Base-by-base conservation (phyloP, 2,888 invertebrate genomes). In the Rhagonycha lutea region DNA sequence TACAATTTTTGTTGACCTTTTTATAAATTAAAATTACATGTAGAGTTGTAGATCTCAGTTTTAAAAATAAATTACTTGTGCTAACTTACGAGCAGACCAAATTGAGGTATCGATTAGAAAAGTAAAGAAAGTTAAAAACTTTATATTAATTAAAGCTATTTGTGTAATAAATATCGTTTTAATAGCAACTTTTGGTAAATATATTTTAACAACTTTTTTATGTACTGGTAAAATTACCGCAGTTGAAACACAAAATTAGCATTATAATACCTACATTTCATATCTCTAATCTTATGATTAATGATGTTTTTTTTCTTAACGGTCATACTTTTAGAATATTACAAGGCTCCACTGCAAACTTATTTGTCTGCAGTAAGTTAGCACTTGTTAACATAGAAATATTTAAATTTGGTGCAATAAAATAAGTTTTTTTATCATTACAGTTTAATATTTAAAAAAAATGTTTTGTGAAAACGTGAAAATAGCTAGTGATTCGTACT, bases 401-500 rank as follows among this genome's bases (percentile, higher is more conserved):
- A 67, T 74, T 78, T 60, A 72, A 70, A 79, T 79, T 79, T 77
- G 77, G 78, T 79, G 78, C 78, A 79, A 79, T 79, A 79, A 78
- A 69, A 47, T 71, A 61, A 63, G 72, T 47, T 76, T 70, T 76
- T 76, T 61, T 70, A 74, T n/a, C 74, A 70, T 32, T n/a, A 73
- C 67, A 68, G 61, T 73, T 77, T 69, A 68, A 60, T 32, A 24
- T 73, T 29, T 65, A 65, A 18, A 74, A 67, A 60, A 74, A 23
- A 69, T 69, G 32, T 14, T 75, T 77, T 75, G 75, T 69, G 61
- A 78, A 77, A 80, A 78, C 75, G 76, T 80, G 80, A 80, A 79
- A 18, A 72, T 77, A 82, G 79, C 79, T 81, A 82, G 80, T 78
- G 80, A 81, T 80, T 81, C 82, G 83, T 82, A 83, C 83, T 83